These are phyloP conservation scores for Pentalonia nigronervosa DNA, from an alignment of 1,140 invertebrate genomes.

Conservation along the genomic window DNA sequence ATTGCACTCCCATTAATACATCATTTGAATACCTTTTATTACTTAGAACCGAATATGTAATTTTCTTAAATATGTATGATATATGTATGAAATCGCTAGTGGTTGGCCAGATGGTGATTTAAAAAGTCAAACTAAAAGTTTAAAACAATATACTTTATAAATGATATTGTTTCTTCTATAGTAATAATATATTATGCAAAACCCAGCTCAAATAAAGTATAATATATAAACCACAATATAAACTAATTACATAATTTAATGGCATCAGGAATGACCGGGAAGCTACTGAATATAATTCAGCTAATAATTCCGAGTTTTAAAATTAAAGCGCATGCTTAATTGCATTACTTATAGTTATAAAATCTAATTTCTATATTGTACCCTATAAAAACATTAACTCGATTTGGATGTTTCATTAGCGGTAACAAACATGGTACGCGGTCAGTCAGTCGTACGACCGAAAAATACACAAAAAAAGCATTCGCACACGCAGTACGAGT, in stretches of 20 bases:
- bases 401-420: background rate
- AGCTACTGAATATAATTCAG: background rate
- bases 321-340: background rate
- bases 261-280: background rate
- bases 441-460: background rate
- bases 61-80: background rate
- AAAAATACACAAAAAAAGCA: background rate
- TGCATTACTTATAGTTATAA: background rate
- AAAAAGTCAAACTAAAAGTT: background rate
- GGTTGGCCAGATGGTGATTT: background rate
- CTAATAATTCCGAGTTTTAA: background rate
- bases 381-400: background rate
- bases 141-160: background rate
- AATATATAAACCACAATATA: background rate
- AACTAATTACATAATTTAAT: background rate
- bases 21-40: background rate
- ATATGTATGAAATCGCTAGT: background rate
- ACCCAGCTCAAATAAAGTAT: background rate
- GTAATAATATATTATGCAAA: background rate
- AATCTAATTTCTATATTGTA: background rate
- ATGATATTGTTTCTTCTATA: background rate
- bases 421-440: background rate
- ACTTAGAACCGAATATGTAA: background rate
- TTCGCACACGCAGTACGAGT: background rate
- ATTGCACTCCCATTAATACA: background rate